Conservation (phyloP, 2,113 vertebrate genomes). For the Poicephalus meyeri region DNA sequence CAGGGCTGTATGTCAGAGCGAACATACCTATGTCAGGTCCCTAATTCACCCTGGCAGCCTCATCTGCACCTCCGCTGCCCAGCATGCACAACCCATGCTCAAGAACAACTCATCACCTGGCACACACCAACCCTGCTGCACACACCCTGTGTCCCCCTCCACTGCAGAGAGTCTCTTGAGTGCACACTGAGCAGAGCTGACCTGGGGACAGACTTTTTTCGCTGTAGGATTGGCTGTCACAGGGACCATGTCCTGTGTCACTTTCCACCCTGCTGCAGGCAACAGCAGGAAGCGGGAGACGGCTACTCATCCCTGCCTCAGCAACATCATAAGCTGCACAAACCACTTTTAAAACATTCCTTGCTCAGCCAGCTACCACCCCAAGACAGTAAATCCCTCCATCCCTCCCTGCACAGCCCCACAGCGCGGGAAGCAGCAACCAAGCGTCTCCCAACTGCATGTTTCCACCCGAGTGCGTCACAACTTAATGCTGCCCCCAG, state of each 20-base stretch:
- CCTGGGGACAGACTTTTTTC: neutral
- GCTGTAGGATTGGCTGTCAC: neutral
- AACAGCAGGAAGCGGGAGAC: neutral
- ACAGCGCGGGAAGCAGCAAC: neutral
- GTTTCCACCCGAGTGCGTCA: slow-evolving; percentile 60
- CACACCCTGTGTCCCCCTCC: neutral
- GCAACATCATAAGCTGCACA: neutral
- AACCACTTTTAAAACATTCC: neutral
- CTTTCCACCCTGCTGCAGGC: neutral
- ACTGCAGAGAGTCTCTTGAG: neutral
- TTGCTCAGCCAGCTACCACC: neutral
- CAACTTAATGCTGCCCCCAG: slow-evolving; percentile 58
- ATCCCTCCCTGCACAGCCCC: neutral
- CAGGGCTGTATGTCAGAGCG: neutral
- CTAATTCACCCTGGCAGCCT: neutral
- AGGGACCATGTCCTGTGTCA: neutral
- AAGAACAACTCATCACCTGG: neutral
- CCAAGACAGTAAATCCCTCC: neutral
- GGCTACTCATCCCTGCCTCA: neutral
- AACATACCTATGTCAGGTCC: neutral
- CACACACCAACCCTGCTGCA: neutral
- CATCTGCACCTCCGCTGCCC: neutral
- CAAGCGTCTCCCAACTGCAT: neutral
- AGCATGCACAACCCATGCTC: neutral
- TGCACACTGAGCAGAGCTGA: neutral